Evolutionary conservation across 2,888 invertebrate species (phyloP).

Genomic region (Xanthia togata): DNA sequence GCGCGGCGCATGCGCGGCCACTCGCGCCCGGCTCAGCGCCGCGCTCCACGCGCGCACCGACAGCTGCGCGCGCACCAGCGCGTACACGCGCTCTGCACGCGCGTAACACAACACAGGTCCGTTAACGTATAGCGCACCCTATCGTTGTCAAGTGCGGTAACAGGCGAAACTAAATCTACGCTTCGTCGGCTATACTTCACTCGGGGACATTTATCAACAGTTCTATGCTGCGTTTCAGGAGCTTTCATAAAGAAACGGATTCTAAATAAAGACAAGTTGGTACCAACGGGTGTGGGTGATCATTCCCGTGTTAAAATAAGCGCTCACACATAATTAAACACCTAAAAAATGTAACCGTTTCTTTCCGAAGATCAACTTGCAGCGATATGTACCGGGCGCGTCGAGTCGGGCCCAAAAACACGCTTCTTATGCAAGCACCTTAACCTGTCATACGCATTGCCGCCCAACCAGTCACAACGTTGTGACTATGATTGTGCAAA

Average conservation of each 20-base stretch:
- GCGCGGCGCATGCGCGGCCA: conserved; percentile 46
- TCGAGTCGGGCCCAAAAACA: neutral
- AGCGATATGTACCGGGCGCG: neutral
- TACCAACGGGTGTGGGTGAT: neutral
- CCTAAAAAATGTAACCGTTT: neutral
- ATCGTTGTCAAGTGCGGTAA: conserved; percentile 71
- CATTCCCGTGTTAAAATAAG: neutral
- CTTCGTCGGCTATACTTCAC: neutral
- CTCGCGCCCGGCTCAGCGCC: conserved; percentile 69
- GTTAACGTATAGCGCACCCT: conserved; percentile 26
- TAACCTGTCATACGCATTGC: neutral
- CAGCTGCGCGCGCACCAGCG: conserved; percentile 61
- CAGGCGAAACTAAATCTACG: conserved; percentile 1
- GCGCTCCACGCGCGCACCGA: conserved; percentile 69
- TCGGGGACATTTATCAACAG: neutral
- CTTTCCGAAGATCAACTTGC: neutral
- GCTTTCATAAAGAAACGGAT: neutral
- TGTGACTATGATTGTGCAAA: neutral
- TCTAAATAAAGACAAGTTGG: neutral
- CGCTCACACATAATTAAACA: neutral
- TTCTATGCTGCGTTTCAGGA: no score
- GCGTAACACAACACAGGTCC: conserved; percentile 13
- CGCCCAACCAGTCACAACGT: neutral
- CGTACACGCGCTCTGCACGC: conserved; percentile 61
- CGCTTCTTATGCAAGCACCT: neutral